Percentiles rank a stretch among this genome's conserved stretches.
Evolutionary conservation across 2,888 invertebrate species (phyloP).

Genomic region (Protula sp.): DNA sequence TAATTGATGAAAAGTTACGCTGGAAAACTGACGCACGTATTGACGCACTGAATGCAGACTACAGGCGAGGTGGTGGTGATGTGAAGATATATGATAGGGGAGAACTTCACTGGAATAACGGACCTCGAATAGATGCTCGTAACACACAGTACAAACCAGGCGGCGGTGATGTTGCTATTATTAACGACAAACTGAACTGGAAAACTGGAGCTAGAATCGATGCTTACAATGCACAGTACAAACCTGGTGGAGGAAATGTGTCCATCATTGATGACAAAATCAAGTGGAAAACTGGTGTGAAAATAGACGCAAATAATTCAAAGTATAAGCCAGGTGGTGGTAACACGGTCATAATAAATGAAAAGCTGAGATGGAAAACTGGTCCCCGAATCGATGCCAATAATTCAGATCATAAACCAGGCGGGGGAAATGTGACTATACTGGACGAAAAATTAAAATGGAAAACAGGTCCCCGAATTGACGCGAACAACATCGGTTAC

Average conservation of each 20-base stretch:
- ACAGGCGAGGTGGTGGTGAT: not conserved
- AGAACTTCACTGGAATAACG: not conserved
- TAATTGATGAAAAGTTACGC: not conserved
- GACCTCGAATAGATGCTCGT: not conserved
- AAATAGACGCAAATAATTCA: not conserved
- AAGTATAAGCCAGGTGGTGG: not conserved
- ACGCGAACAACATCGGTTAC: conserved; percentile 5
- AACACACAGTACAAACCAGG: not conserved
- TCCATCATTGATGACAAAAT: not conserved
- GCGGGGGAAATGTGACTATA: not conserved
- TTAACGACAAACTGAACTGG: not conserved
- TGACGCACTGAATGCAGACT: not conserved
- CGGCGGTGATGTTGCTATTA: not conserved
- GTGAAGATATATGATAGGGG: not conserved
- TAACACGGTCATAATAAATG: not conserved
- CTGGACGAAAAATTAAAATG: not conserved
- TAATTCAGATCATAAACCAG: conserved; percentile 1
- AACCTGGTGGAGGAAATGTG: not conserved
- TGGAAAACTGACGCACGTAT: not conserved
- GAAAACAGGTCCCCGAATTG: conserved; percentile 6
- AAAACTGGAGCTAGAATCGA: not conserved
- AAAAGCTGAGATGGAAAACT: not conserved
- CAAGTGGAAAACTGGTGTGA: not conserved
- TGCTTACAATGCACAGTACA: not conserved
- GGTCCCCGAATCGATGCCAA: not conserved